Percentiles rank a stretch among this genome's conserved stretches.
These are phyloP conservation scores for Drosophila malerkotliana DNA, from an alignment of 1,140 invertebrate species.

Conservation along the genomic window DNA sequence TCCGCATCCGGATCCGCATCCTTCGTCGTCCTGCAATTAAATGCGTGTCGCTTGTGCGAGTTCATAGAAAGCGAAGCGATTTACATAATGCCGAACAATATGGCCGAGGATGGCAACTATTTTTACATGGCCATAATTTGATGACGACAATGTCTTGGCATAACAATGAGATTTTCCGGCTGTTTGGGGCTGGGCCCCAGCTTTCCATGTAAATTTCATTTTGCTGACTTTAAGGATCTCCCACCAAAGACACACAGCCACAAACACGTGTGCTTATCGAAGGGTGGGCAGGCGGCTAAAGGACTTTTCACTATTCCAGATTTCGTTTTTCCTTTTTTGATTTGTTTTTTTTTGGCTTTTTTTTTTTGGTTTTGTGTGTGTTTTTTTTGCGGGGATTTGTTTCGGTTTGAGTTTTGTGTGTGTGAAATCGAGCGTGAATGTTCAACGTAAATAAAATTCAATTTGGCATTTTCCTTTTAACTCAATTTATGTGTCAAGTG, in stretches of 20 bases:
- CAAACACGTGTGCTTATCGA: background rate
- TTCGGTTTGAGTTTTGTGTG: constrained; percentile 33
- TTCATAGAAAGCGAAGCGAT: constrained; percentile 18
- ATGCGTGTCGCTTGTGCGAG: constrained; percentile 28
- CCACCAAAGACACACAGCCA: background rate
- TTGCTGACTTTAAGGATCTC: constrained; percentile 42
- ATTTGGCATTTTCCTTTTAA: constrained; percentile 74
- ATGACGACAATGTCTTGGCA: constrained; percentile 55
- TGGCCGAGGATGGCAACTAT: constrained; percentile 53
- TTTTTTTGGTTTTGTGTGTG: constrained; percentile 4
- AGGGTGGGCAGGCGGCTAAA: too few relatives aligned
- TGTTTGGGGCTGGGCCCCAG: background rate
- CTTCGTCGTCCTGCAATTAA: constrained; percentile 34
- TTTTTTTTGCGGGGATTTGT: constrained; percentile 34
- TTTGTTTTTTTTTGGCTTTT: background rate
- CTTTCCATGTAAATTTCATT: constrained; percentile 49
- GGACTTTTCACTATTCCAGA: constrained; percentile 30
- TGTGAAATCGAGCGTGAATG: constrained; percentile 68
- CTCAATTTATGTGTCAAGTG: constrained; percentile 70
- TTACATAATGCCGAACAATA: constrained; percentile 55
- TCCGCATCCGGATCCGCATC: constrained; percentile 1
- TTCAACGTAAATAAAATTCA: constrained; percentile 70
- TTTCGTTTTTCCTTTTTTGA: constrained; percentile 12
- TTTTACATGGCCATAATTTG: constrained; percentile 61
- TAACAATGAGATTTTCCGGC: constrained; percentile 38